phyloP scores from a whole-genome alignment of 2,888 invertebrate species.

The Glaucopsyche alexis region DNA sequence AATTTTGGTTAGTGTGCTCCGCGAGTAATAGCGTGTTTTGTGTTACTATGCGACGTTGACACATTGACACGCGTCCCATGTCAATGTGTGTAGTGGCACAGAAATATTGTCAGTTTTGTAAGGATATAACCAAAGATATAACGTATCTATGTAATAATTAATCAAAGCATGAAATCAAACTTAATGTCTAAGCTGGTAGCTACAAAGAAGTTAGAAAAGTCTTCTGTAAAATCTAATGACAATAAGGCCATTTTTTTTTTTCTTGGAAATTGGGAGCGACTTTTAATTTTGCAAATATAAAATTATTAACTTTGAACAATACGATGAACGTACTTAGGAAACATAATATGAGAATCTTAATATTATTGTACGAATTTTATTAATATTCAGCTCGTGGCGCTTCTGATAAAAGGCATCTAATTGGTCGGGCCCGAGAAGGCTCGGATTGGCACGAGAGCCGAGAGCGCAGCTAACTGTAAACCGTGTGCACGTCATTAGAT shows the following conservation, averaged over 20 bases:
- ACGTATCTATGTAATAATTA: too few relatives aligned
- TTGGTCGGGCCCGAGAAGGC: constrained; percentile 30
- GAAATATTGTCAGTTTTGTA: too few relatives aligned
- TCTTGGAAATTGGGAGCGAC: not conserved
- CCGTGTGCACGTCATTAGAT: constrained; percentile 66
- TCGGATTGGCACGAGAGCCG: constrained; percentile 13
- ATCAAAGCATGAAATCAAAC: not conserved
- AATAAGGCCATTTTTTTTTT: not conserved
- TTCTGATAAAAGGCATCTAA: constrained; percentile 35
- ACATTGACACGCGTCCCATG: too few relatives aligned
- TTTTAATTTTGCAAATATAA: not conserved
- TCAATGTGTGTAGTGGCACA: too few relatives aligned
- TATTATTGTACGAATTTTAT: constrained; percentile 35
- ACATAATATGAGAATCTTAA: not conserved
- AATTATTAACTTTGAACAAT: not conserved
- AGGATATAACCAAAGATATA: too few relatives aligned
- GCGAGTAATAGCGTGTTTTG: too few relatives aligned
- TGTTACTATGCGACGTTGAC: too few relatives aligned
- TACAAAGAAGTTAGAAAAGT: not conserved
- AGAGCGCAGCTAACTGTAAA: constrained; percentile 53
- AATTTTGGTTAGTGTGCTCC: too few relatives aligned
- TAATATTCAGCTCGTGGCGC: constrained; percentile 31
- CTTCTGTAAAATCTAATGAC: not conserved
- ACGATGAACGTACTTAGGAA: constrained; percentile 30
- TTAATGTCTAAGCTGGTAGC: not conserved